Conservation (phyloP, 2,113 vertebrate species). For the Podarcis muralis region DNA sequence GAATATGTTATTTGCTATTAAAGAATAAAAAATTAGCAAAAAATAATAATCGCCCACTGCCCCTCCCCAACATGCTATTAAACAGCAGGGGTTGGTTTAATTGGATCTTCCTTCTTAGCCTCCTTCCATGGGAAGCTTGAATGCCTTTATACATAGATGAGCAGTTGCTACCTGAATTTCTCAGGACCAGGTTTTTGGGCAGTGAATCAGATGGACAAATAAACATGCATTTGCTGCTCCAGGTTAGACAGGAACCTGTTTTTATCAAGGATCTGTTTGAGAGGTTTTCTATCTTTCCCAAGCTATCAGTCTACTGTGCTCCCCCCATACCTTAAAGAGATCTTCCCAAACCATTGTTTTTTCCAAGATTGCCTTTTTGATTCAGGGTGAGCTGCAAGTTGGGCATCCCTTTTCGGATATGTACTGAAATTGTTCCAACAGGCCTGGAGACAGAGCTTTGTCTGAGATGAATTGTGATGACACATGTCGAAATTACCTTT, state of each 20-base stretch:
- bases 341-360: neutral
- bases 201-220: neutral
- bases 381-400: neutral
- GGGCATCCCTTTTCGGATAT: neutral
- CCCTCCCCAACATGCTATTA: constrained; percentile 13
- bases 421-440: neutral
- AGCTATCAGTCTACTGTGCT: too few species aligned
- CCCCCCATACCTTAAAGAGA: neutral
- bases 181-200: neutral
- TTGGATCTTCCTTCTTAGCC: constrained; percentile 26
- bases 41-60: neutral
- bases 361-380: neutral
- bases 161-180: neutral
- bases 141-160: constrained; percentile 27
- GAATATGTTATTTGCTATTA: constrained; percentile 47
- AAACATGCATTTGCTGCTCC: neutral
- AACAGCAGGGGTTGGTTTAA: constrained; percentile 50
- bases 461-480: neutral
- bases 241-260: neutral
- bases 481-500: neutral
- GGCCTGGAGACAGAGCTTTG: neutral
- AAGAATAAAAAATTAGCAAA: constrained; percentile 39
- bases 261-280: neutral
- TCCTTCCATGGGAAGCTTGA: neutral
- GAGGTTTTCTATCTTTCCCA: neutral